Conservation (phyloP, 2,888 invertebrate species). For the Drosophila melanosoma region DNA sequence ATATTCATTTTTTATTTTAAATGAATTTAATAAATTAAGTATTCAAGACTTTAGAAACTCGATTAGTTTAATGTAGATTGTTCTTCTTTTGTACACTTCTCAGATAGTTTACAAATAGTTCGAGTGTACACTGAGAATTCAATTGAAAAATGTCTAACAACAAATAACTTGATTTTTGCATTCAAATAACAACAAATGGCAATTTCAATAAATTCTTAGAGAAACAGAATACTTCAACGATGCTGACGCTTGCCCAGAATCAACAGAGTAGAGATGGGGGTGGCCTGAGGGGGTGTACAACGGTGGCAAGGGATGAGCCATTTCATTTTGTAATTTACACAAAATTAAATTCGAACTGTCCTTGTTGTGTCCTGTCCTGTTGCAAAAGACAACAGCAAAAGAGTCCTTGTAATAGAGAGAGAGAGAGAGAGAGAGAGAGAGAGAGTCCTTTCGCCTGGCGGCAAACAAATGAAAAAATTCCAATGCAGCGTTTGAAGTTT, state of each 20-base stretch:
- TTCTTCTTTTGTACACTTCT: background rate
- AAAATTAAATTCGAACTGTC: slow-evolving; percentile 78
- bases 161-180: slow-evolving; percentile 17
- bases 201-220: slow-evolving; percentile 51
- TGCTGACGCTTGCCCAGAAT: background rate
- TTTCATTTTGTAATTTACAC: slow-evolving; percentile 75
- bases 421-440: background rate
- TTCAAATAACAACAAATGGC: slow-evolving; percentile 31
- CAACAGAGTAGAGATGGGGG: slow-evolving; percentile 29
- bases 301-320: slow-evolving; percentile 17
- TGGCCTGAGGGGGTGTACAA: background rate
- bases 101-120: background rate
- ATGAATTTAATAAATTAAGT: background rate
- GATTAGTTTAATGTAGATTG: background rate
- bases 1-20: background rate
- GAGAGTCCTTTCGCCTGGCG: slow-evolving; percentile 21
- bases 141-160: background rate
- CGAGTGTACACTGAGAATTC: background rate
- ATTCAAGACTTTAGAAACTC: background rate
- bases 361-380: slow-evolving; percentile 37
- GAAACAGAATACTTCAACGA: slow-evolving; percentile 10
- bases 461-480: slow-evolving; percentile 77
- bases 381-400: slow-evolving; percentile 37
- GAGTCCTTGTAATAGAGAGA: slow-evolving; percentile 9
- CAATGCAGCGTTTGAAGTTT: slow-evolving; percentile 79